phyloP scores from a whole-genome alignment of 1,140 invertebrate genomes.

The Aphelinus atriplicis region DNA sequence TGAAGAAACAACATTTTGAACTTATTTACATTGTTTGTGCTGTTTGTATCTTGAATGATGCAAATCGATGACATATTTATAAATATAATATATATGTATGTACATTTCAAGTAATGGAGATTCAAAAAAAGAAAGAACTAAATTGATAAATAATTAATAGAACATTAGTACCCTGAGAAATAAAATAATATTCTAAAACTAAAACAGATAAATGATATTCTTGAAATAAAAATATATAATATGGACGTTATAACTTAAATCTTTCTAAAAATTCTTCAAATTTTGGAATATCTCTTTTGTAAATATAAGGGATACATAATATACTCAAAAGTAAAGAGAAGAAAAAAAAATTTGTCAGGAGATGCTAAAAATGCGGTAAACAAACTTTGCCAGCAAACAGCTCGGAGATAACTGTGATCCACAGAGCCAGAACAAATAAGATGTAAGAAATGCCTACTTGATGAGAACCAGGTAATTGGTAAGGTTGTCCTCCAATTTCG shows the following conservation, averaged over 20 bases:
- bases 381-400: constrained; percentile 98
- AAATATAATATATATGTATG: no score
- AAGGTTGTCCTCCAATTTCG: constrained; percentile 94
- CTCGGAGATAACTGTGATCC: constrained; percentile 96
- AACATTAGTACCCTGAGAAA: no score
- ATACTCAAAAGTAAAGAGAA: constrained; percentile 40
- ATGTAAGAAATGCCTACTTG: constrained; percentile 97
- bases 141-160: no score
- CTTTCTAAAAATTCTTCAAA: constrained; percentile 33
- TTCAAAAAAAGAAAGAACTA: no score
- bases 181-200: no score
- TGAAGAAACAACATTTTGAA: no score
- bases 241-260: constrained; percentile 15
- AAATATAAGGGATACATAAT: constrained; percentile 43
- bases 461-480: constrained; percentile 93
- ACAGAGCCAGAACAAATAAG: constrained; percentile 91
- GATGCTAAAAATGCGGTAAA: constrained; percentile 86
- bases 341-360: constrained; percentile 42
- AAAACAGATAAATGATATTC: neutral
- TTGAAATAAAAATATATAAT: constrained; percentile 1
- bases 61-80: no score
- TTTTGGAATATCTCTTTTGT: constrained; percentile 35
- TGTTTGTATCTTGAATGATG: no score
- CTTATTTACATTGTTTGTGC: no score
- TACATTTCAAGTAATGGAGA: no score